These are phyloP conservation scores for Olivierus martensii DNA, from an alignment of 1,140 invertebrate genomes.

Conservation along the genomic window DNA sequence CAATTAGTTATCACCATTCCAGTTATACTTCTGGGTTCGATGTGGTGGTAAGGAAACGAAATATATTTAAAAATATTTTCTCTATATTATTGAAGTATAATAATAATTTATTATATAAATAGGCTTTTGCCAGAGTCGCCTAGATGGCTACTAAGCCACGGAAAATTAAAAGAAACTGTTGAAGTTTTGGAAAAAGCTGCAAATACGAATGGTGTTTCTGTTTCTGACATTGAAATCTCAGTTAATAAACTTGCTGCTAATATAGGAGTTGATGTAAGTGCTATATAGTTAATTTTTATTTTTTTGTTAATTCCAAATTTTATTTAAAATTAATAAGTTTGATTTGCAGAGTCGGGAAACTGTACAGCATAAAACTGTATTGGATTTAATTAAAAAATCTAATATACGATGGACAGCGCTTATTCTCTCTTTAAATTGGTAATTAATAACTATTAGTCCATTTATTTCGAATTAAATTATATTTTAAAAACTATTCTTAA, in stretches of 20 bases:
- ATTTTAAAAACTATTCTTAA: no score
- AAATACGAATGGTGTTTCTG: conserved; percentile 43
- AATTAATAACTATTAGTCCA: no score
- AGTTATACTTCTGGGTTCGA: background rate
- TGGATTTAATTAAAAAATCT: no score
- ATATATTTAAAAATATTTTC: no score
- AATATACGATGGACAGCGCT: background rate
- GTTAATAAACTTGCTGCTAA: background rate
- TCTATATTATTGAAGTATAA: no score
- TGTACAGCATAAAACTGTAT: background rate
- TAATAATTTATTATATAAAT: background rate
- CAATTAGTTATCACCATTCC: conserved; percentile 1
- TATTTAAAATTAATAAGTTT: background rate
- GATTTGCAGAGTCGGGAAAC: background rate
- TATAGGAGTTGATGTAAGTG: background rate
- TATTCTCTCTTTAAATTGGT: background rate
- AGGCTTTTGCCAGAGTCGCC: conserved; percentile 68
- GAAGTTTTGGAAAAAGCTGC: conserved; percentile 51
- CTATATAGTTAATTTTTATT: no score
- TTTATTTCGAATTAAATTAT: no score
- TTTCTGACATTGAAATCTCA: background rate
- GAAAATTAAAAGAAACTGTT: conserved; percentile 50
- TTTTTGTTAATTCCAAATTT: no score
- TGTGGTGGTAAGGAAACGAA: conserved; percentile 1
- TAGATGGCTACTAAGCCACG: conserved; percentile 61